Conservation (phyloP, 2,113 vertebrate species). For the Emydura subglobosa region DNA sequence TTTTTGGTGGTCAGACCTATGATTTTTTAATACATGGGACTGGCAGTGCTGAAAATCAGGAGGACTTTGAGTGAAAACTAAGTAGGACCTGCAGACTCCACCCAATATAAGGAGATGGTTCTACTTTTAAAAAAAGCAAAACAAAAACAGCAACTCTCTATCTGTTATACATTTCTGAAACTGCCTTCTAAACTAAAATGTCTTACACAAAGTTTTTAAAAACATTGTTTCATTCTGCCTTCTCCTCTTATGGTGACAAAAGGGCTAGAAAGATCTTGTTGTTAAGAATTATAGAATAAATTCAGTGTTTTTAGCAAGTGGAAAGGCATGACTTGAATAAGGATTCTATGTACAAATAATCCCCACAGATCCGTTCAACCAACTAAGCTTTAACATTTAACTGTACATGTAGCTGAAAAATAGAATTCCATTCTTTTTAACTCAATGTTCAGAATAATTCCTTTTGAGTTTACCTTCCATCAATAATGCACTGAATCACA, state of each 20-base stretch:
- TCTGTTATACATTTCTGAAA: not conserved
- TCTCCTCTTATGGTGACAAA: not conserved
- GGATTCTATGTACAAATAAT: not conserved
- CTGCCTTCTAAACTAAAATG: not conserved
- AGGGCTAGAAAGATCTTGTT: not conserved
- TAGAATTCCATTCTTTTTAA: not conserved
- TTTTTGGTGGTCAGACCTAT: not conserved
- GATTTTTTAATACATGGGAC: not conserved
- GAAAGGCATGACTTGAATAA: rapidly evolving
- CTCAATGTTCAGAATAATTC: not conserved
- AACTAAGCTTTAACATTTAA: not conserved
- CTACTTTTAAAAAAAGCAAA: not conserved
- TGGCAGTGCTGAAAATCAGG: not conserved
- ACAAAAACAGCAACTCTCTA: rapidly evolving
- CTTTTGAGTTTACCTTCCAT: not conserved
- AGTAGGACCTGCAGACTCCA: not conserved
- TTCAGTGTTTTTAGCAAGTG: not conserved
- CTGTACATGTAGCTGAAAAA: not conserved
- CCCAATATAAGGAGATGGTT: not conserved
- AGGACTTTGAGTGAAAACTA: not conserved
- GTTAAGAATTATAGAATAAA: not conserved
- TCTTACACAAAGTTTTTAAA: not conserved
- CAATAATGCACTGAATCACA: not conserved
- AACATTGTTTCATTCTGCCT: not conserved
- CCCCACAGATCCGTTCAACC: not conserved